Evolutionary conservation across 2,797 vertebrate genomes (phyloP).

Genomic region (Scyliorhinus canicula): DNA sequence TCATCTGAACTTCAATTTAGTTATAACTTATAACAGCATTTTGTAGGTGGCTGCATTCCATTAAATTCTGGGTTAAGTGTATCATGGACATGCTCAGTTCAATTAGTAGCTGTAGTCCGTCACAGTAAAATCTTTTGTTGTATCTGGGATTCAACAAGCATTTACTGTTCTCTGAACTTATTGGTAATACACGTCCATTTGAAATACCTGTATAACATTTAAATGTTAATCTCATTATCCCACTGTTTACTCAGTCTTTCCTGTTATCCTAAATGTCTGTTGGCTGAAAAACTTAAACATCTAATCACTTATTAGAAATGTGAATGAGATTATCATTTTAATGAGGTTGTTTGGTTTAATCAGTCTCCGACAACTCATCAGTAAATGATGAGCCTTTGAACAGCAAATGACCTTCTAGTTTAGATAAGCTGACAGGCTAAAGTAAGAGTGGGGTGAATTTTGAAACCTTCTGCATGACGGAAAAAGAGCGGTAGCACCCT

Average conservation of each 20-base stretch:
- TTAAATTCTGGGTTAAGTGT: not conserved
- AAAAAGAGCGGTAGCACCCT: no score
- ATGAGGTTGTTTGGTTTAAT: slow-evolving; percentile 11
- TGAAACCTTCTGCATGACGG: no score
- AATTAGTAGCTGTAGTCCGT: not conserved
- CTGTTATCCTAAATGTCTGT: not conserved
- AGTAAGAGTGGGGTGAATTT: no score
- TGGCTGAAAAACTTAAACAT: not conserved
- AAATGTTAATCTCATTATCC: not conserved
- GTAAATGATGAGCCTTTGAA: no score
- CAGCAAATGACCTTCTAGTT: no score
- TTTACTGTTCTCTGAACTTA: not conserved
- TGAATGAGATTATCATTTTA: slow-evolving; percentile 4
- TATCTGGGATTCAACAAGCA: not conserved
- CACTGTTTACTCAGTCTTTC: not conserved
- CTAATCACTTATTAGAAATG: slow-evolving; percentile 7
- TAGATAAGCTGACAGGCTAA: no score
- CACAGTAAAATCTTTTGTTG: not conserved
- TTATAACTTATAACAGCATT: not conserved
- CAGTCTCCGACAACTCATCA: not conserved
- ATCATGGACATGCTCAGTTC: not conserved
- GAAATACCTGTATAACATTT: not conserved
- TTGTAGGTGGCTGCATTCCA: not conserved
- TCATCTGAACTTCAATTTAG: not conserved
- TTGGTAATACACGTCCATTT: not conserved